These are phyloP conservation scores for Jacana jacana DNA, from an alignment of 2,113 vertebrate genomes.

Conservation along the genomic window DNA sequence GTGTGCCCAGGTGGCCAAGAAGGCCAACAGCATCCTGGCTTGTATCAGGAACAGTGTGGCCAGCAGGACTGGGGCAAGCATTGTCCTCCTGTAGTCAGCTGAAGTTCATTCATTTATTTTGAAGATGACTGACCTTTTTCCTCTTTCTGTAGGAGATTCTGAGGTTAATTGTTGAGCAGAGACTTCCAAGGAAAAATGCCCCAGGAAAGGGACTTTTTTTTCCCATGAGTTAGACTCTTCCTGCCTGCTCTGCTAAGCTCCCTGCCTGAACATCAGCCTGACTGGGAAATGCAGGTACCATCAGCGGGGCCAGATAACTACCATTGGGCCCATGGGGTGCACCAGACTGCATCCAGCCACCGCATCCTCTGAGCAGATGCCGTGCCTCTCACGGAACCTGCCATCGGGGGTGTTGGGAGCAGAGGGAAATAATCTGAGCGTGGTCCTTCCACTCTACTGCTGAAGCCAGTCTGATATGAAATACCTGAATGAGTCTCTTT, in stretches of 20 bases:
- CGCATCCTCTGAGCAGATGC: neutral
- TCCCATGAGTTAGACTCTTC: neutral
- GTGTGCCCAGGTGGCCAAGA: neutral
- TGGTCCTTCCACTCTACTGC: neutral
- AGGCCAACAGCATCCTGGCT: neutral
- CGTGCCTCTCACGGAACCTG: neutral
- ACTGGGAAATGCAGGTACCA: accelerated
- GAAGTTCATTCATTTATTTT: neutral
- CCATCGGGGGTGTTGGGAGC: accelerated
- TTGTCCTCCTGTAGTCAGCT: neutral
- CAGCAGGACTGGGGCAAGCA: neutral
- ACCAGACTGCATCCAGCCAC: neutral
- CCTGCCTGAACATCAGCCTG: neutral
- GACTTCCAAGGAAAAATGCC: neutral
- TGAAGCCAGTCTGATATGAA: neutral
- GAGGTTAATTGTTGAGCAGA: neutral
- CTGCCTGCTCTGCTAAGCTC: neutral
- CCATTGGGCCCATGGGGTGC: accelerated
- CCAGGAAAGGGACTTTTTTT: neutral
- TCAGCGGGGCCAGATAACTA: neutral
- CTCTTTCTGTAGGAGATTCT: neutral
- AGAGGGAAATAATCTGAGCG: accelerated
- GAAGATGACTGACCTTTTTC: neutral
- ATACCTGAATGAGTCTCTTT: neutral
- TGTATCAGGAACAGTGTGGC: neutral